Base-by-base conservation (phyloP, 2,797 vertebrate species). In the Philypnodon macrostomus region DNA sequence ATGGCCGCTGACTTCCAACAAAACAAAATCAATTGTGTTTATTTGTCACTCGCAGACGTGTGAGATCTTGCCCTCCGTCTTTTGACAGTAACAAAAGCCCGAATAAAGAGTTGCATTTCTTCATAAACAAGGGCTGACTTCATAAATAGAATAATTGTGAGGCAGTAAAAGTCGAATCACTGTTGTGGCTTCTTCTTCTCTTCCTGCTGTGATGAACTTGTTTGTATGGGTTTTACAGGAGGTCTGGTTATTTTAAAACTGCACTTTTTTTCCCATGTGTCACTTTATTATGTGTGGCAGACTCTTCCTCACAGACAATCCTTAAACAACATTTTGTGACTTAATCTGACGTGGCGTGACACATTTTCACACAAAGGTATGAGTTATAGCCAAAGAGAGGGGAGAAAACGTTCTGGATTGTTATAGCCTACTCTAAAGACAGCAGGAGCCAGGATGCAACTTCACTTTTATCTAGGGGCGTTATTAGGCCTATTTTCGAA, bases 51-150 rank as follows among this genome's bases (percentile, higher is more conserved):
- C 17, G 21, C 45, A 33, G 64, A 76, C 67, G 66, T 60, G 67
- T 30, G 47, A 70, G 41, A 66, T 7, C 33, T 23, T 36, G 48
- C 48, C 34, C 31, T 62, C 63, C 74, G 66, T 71, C 60, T 66
- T 58, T 58, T 67, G 67, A 37, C 41, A 56, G 62, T 53, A 73
- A 66, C 68, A 41, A 49, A 27, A 63, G n/a, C n/a, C 59, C 76
- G 80, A 81, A 80, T 79, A 84, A 76, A 82, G 70, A 54, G 70
- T 29, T 52, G 23, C 47, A 32, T 59, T 53, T 68, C 35, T 54
- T 67, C 67, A 74, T 80, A 65, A 58, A 79, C 66, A 74, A 56
- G 58, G 70, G 65, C 52, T 54, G 63, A 40, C 45, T 55, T 68
- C 61, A 47, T 56, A 75, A 67, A 75, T 62, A 65, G 51, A 71